These are phyloP conservation scores for Orchesellides sinensis DNA, from an alignment of 2,888 invertebrate genomes.

Conservation along the genomic window DNA sequence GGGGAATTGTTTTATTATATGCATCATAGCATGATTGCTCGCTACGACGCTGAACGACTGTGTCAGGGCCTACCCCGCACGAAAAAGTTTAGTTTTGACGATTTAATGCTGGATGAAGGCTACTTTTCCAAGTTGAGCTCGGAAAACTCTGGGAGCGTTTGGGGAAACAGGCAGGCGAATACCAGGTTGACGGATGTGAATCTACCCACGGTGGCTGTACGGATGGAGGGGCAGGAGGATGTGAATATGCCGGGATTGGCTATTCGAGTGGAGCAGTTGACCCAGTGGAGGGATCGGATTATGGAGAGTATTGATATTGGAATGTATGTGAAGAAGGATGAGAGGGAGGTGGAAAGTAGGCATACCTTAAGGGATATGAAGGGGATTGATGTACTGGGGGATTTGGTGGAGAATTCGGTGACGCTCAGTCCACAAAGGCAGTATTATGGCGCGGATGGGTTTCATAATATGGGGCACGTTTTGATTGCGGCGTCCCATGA, in stretches of 20 bases:
- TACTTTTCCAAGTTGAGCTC: constrained; percentile 87
- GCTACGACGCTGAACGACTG: constrained; percentile 87
- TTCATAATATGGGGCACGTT: constrained; percentile 90
- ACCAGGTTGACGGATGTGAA: constrained; percentile 54
- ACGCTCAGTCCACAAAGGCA: constrained; percentile 65
- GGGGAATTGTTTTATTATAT: constrained; percentile 91
- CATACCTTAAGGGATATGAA: constrained; percentile 16
- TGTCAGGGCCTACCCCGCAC: constrained; percentile 84
- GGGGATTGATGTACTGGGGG: constrained; percentile 85
- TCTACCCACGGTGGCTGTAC: too few species aligned
- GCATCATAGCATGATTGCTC: constrained; percentile 82
- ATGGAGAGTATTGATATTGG: constrained; percentile 84
- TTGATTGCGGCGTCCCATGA: constrained; percentile 88
- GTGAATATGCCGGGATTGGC: background rate
- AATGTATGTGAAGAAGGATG: constrained; percentile 77
- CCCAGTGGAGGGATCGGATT: constrained; percentile 87
- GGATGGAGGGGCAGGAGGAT: too few species aligned
- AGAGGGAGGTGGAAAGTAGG: constrained; percentile 6
- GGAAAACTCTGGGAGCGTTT: constrained; percentile 66
- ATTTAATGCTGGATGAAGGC: constrained; percentile 85
- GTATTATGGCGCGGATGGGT: constrained; percentile 80
- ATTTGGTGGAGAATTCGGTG: constrained; percentile 82
- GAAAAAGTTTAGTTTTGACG: constrained; percentile 82
- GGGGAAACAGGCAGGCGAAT: constrained; percentile 70
- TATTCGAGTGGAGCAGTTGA: constrained; percentile 81